Conservation (phyloP, 2,797 vertebrate genomes). For the Clamator glandarius region DNA sequence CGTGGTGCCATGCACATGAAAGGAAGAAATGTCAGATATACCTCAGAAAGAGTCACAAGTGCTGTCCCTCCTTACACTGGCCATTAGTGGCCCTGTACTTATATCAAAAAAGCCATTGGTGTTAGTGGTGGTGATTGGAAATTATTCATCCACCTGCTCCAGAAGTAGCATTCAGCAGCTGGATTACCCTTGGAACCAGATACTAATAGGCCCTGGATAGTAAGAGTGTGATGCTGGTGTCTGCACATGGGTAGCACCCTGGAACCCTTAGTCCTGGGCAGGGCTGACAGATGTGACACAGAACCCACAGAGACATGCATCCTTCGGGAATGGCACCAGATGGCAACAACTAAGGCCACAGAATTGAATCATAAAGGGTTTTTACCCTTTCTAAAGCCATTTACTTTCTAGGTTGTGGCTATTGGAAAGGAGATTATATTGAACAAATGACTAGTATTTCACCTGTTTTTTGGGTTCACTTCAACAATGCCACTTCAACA, state of each 20-base stretch:
- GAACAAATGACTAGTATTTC: neutral
- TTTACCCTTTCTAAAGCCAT: neutral
- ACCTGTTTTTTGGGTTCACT: too few relatives aligned
- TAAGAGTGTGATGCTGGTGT: neutral
- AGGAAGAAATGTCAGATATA: neutral
- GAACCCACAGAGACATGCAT: rapidly evolving
- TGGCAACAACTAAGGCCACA: neutral
- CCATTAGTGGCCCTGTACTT: neutral
- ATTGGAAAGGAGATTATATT: neutral
- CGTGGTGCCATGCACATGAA: neutral
- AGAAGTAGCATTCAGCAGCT: neutral
- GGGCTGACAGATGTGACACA: neutral
- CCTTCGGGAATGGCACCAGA: neutral
- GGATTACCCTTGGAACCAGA: neutral
- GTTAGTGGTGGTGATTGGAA: neutral
- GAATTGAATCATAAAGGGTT: neutral
- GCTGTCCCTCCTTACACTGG: neutral
- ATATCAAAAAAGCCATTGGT: neutral
- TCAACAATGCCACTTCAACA: too few relatives aligned
- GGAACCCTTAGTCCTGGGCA: neutral
- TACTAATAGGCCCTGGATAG: neutral
- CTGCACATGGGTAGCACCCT: neutral
- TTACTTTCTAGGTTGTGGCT: neutral
- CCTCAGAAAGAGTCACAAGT: neutral
- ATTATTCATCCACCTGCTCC: neutral